phyloP scores from a whole-genome alignment of 2,797 vertebrate genomes.

The Melanotaenia trifasciata region DNA sequence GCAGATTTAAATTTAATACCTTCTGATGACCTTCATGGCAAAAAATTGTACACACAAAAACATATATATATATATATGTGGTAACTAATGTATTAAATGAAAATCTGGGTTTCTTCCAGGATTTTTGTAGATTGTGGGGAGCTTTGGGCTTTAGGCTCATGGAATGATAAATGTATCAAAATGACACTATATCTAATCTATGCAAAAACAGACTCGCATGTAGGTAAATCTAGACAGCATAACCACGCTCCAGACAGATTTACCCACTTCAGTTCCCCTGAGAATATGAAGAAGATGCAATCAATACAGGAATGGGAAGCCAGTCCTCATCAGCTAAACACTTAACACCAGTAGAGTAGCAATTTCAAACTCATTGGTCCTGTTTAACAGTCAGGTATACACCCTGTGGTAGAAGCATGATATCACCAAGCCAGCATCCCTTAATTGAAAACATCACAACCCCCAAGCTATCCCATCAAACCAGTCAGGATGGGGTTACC shows the following conservation, averaged over 20 bases:
- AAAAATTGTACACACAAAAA: too few species aligned
- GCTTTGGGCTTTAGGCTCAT: too few species aligned
- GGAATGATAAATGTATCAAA: too few species aligned
- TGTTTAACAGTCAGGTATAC: constrained; percentile 35
- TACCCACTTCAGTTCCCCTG: neutral
- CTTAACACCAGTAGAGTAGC: constrained; percentile 16
- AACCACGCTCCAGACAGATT: neutral
- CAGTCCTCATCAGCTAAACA: constrained; percentile 40
- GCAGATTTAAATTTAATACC: too few species aligned
- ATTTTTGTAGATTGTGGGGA: too few species aligned
- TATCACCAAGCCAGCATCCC: constrained; percentile 43
- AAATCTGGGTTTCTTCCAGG: too few species aligned
- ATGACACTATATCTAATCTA: too few species aligned
- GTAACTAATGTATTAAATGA: too few species aligned
- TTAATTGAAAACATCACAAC: constrained; percentile 69
- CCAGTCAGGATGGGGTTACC: constrained; percentile 44
- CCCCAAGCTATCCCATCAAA: constrained; percentile 62
- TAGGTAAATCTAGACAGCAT: neutral
- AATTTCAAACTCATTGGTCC: constrained; percentile 25
- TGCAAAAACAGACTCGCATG: neutral
- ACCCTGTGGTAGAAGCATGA: constrained; percentile 33
- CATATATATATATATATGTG: too few species aligned
- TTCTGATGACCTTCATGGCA: too few species aligned
- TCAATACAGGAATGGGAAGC: constrained; percentile 31
- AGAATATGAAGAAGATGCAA: constrained; percentile 20